These are phyloP conservation scores for Schizothorax lantsangensis DNA, from an alignment of 2,797 vertebrate genomes.

Conservation along the genomic window DNA sequence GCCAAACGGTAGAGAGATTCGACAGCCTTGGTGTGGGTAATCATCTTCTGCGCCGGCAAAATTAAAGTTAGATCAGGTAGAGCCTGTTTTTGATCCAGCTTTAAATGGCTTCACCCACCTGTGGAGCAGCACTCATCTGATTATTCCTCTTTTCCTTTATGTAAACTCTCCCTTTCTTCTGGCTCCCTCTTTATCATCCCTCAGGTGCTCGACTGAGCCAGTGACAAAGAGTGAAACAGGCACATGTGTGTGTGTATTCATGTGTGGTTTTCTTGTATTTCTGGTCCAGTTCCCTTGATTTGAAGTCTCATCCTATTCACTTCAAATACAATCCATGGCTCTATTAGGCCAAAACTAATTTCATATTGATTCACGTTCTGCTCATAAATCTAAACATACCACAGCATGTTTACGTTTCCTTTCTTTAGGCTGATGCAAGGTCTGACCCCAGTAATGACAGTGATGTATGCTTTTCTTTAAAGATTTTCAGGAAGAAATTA, in stretches of 20 bases:
- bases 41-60: neutral
- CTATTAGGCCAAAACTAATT: constrained; percentile 33
- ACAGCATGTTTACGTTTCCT: neutral
- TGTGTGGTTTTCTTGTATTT: neutral
- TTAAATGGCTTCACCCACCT: constrained; percentile 38
- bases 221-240: constrained; percentile 2
- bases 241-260: neutral
- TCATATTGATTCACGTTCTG: constrained; percentile 18
- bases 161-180: constrained; percentile 20
- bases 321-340: constrained; percentile 23
- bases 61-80: constrained; percentile 41
- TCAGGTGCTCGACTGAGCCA: constrained; percentile 30
- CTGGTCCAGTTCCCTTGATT: constrained; percentile 12
- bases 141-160: constrained; percentile 39
- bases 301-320: neutral
- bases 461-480: constrained; percentile 4
- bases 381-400: neutral
- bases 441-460: neutral
- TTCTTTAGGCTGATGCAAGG: neutral
- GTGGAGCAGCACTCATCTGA: constrained; percentile 21
- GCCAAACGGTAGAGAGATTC: constrained; percentile 1
- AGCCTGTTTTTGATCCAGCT: constrained; percentile 43
- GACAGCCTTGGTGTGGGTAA: constrained; percentile 6
- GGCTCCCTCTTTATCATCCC: constrained; percentile 5
- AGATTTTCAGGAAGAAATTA: neutral